These are phyloP conservation scores for Hozukius guyotensis DNA, from an alignment of 2,797 vertebrate species.

Conservation along the genomic window DNA sequence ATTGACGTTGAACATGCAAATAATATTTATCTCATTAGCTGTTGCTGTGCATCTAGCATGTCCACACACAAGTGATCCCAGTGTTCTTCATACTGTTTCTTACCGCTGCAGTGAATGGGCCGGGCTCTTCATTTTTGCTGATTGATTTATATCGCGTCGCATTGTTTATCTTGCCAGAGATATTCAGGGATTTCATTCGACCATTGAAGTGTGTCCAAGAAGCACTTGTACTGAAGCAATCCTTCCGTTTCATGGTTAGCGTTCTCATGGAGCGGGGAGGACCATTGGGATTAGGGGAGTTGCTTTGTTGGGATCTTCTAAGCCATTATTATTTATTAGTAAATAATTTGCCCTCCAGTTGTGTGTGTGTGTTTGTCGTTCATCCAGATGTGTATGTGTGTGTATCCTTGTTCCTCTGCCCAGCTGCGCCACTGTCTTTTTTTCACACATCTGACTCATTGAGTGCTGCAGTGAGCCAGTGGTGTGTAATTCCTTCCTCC, in stretches of 20 bases:
- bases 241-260: slow-evolving; percentile 10
- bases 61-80: slow-evolving; percentile 15
- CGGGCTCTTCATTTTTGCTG: slow-evolving; percentile 21
- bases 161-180: slow-evolving; percentile 45
- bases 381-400: slow-evolving; percentile 20
- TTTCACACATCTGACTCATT: slow-evolving; percentile 6
- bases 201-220: slow-evolving; percentile 34
- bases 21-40: slow-evolving; percentile 44
- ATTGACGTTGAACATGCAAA: slow-evolving; percentile 20
- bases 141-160: slow-evolving; percentile 42
- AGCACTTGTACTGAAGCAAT: slow-evolving; percentile 22
- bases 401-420: slow-evolving; percentile 8
- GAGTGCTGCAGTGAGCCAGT: slow-evolving; percentile 27
- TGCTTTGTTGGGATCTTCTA: slow-evolving; percentile 37
- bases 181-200: slow-evolving; percentile 13
- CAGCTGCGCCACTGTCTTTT: slow-evolving; percentile 16
- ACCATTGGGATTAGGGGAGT: slow-evolving; percentile 7
- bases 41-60: not conserved
- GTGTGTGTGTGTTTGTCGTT: slow-evolving; percentile 31
- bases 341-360: slow-evolving; percentile 37
- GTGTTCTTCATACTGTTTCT: slow-evolving; percentile 14
- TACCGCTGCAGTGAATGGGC: slow-evolving; percentile 7
- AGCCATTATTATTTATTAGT: slow-evolving; percentile 39
- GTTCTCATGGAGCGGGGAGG: slow-evolving; percentile 22
- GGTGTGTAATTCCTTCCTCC: not conserved